These are phyloP conservation scores for Schrankia costaestrigalis DNA, from an alignment of 2,888 invertebrate genomes.

Conservation along the genomic window DNA sequence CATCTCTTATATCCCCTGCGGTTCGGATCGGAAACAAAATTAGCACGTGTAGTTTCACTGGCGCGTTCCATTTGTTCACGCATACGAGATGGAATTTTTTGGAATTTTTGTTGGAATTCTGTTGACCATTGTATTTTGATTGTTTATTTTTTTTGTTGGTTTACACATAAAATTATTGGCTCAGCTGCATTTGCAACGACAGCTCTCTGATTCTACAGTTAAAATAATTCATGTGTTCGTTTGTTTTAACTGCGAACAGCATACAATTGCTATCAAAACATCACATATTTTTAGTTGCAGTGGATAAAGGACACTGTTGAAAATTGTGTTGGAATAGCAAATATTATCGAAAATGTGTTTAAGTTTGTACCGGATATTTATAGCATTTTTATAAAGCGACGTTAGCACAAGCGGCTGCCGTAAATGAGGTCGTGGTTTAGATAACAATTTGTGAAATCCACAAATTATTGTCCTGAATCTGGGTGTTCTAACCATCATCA, in stretches of 20 bases:
- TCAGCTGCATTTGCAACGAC: conserved; percentile 13
- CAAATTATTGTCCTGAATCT: too few relatives aligned
- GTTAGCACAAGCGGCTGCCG: too few relatives aligned
- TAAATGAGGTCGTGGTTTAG: too few relatives aligned
- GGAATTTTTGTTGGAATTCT: too few relatives aligned
- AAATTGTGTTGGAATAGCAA: too few relatives aligned
- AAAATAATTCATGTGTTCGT: conserved; percentile 16
- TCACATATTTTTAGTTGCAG: too few relatives aligned
- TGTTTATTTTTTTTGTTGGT: conserved; percentile 33
- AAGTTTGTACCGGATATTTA: not conserved
- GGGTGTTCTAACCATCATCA: too few relatives aligned
- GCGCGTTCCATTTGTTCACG: conserved; percentile 19
- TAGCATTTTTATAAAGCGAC: not conserved
- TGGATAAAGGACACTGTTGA: too few relatives aligned
- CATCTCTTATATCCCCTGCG: conserved; percentile 24
- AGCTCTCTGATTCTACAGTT: conserved; percentile 7
- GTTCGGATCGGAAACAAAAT: conserved; percentile 37
- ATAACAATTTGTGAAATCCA: too few relatives aligned
- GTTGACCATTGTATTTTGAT: conserved; percentile 17
- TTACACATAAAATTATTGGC: conserved; percentile 23
- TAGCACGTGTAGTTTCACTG: conserved; percentile 35
- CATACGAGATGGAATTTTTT: conserved; percentile 28
- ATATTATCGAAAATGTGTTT: too few relatives aligned
- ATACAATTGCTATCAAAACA: too few relatives aligned
- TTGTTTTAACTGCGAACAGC: not conserved